Evolutionary conservation across 2,113 vertebrate genomes (phyloP).

Genomic region (Nipponia nippon): DNA sequence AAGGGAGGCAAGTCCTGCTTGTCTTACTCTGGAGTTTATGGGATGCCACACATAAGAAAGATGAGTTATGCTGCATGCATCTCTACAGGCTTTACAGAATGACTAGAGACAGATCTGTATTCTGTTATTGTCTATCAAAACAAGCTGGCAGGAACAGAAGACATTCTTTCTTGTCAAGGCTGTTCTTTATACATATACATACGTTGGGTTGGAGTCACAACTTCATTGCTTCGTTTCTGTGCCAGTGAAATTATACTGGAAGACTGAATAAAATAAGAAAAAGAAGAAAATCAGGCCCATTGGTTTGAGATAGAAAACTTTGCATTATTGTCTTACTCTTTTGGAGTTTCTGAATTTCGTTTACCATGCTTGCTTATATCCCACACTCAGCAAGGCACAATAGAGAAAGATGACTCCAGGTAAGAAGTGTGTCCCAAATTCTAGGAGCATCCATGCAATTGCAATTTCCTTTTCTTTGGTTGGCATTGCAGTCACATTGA

Average conservation of each 20-base stretch:
- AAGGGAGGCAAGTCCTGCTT: not conserved
- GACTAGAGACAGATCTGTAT: not conserved
- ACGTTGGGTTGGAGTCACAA: not conserved
- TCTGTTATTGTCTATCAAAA: not conserved
- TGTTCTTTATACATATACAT: not conserved
- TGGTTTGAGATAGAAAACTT: not conserved
- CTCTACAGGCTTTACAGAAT: not conserved
- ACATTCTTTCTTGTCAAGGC: not conserved
- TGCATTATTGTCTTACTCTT: not conserved
- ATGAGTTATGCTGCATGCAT: not conserved
- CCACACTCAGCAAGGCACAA: not conserved
- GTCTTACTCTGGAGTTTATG: not conserved
- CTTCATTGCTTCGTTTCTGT: not conserved
- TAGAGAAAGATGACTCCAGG: not conserved
- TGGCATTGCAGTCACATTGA: not conserved
- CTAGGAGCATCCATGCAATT: not conserved
- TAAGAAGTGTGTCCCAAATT: not conserved
- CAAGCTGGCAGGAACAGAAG: not conserved
- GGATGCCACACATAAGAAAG: rapidly evolving
- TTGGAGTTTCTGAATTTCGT: not conserved
- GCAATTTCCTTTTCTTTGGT: not conserved
- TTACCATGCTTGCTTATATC: not conserved
- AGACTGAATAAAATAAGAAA: not conserved
- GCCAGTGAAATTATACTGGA: not conserved
- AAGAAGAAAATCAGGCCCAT: not conserved